Conservation (phyloP, 2,888 invertebrate genomes). For the Perithous albicinctus region DNA sequence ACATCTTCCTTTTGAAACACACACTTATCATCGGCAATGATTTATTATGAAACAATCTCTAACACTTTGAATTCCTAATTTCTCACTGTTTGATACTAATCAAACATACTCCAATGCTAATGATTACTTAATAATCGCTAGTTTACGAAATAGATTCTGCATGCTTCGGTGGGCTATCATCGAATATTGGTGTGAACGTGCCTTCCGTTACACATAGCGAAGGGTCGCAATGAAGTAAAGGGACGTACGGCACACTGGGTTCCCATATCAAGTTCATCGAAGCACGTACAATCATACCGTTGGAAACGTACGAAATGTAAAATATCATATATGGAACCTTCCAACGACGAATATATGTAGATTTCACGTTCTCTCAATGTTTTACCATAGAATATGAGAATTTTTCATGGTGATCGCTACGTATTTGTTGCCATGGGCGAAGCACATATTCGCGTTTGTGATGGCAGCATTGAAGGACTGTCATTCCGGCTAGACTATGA, state of each 20-base stretch:
- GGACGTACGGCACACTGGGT: conserved; percentile 2
- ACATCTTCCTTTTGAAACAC: no score
- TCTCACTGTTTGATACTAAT: no score
- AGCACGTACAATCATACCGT: conserved; percentile 21
- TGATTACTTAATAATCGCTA: no score
- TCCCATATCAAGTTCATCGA: conserved; percentile 46
- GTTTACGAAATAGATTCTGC: no score
- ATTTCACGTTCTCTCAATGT: not conserved
- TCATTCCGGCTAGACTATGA: conserved; percentile 28
- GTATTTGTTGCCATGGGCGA: not conserved
- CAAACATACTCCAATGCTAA: no score
- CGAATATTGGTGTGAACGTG: conserved; percentile 14
- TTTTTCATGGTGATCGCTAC: not conserved
- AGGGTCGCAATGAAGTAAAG: conserved; percentile 8
- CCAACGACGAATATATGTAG: conserved; percentile 1
- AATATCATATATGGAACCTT: conserved; percentile 8
- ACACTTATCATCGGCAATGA: no score
- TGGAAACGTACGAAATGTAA: conserved; percentile 29
- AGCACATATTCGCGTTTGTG: conserved; percentile 33
- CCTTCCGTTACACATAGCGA: conserved; percentile 41
- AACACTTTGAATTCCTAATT: no score
- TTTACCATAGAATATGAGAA: not conserved
- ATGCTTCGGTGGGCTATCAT: not conserved
- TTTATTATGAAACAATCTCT: no score
- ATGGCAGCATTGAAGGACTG: conserved; percentile 51